A percentile compares a stretch with the other conserved stretches of the same genome.
phyloP scores from a whole-genome alignment of 2,888 invertebrate genomes.

The Tortricodes alternella region DNA sequence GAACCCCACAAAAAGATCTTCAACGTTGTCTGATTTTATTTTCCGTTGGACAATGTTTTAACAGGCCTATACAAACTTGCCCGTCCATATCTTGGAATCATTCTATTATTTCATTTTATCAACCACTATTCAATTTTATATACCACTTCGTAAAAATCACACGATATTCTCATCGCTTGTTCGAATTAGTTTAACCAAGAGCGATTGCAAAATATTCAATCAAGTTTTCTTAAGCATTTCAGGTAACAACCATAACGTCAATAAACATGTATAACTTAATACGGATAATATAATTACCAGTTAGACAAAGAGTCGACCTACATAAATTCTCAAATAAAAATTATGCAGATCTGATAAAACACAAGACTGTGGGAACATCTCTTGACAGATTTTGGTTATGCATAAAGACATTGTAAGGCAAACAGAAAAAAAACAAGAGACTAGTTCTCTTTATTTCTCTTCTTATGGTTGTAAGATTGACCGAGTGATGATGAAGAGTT shows the following conservation, averaged over 20 bases:
- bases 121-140: neutral
- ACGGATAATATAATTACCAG: neutral
- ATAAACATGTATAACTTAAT: neutral
- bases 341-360: no score
- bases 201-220: neutral
- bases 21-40: neutral
- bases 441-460: no score
- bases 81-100: neutral
- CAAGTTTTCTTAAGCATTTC: neutral
- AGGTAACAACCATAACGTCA: no score
- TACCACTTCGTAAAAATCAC: neutral
- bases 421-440: no score
- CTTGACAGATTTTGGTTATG: no score
- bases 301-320: neutral
- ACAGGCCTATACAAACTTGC: conserved; percentile 17
- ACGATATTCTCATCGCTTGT: neutral
- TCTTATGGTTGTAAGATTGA: no score
- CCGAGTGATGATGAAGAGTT: no score
- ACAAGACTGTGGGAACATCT: no score
- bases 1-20: neutral
- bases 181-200: no score
- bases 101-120: neutral
- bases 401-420: no score
- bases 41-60: conserved; percentile 1
- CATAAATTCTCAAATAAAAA: no score